phyloP scores from a whole-genome alignment of 2,113 vertebrate species.

The Alectura lathami region DNA sequence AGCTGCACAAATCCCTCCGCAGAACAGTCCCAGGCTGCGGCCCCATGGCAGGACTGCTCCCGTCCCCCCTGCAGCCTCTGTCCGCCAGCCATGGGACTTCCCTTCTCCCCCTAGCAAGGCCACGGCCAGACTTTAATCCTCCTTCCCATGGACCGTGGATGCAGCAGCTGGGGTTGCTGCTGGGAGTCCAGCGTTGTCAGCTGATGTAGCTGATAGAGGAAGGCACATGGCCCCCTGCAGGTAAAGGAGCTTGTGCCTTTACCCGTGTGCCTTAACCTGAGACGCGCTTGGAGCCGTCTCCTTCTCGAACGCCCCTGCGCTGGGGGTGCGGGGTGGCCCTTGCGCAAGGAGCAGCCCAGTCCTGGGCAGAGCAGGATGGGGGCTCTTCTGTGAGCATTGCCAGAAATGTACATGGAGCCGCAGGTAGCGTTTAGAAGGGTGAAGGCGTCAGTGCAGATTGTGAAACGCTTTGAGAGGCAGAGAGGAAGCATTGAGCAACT shows the following conservation, averaged over 20 bases:
- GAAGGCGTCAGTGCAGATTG: background rate
- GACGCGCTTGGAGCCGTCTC: background rate
- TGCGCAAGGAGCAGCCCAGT: background rate
- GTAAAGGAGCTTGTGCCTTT: background rate
- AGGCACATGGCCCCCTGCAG: fast-evolving
- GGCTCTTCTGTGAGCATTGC: background rate
- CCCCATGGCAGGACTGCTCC: background rate
- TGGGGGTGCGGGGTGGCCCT: background rate
- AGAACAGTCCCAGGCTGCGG: background rate
- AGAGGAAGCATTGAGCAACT: slow-evolving; percentile 12
- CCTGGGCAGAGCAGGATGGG: fast-evolving
- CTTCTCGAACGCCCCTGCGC: background rate
- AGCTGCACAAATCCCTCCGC: background rate
- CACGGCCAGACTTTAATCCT: background rate
- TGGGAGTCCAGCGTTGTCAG: fast-evolving
- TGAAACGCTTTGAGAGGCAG: background rate
- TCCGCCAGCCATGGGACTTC: background rate
- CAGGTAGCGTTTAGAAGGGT: background rate
- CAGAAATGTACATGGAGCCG: background rate
- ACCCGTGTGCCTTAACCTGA: no score
- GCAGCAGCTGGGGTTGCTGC: no score
- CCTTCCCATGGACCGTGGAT: fast-evolving
- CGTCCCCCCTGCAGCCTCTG: background rate
- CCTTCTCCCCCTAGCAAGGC: background rate
- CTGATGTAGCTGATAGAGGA: fast-evolving